Percentiles rank a stretch among this genome's conserved stretches.
phyloP scores from a whole-genome alignment of 2,113 vertebrate genomes.

The Periophthalmus modestus region DNA sequence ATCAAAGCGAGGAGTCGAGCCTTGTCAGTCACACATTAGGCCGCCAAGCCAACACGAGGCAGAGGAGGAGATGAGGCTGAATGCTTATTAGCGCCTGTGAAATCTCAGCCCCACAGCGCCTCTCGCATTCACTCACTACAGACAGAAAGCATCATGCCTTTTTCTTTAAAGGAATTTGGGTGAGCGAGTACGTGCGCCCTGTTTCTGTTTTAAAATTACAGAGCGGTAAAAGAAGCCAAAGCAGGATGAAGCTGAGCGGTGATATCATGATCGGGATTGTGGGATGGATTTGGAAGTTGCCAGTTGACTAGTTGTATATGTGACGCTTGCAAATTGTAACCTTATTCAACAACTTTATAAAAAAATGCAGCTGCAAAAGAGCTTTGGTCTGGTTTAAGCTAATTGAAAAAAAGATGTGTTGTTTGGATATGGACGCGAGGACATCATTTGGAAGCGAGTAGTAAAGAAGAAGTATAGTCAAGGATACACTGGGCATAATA shows the following conservation, averaged over 20 bases:
- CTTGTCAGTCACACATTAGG: conserved; percentile 76
- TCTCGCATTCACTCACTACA: conserved; percentile 53
- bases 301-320: conserved; percentile 12
- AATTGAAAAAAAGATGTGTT: background rate
- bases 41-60: conserved; percentile 63
- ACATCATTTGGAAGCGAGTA: too few relatives aligned
- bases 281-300: conserved; percentile 1
- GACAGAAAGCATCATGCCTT: conserved; percentile 40
- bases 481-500: background rate
- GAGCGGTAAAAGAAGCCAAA: conserved; percentile 4
- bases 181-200: background rate
- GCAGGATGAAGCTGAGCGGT: conserved; percentile 10
- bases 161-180: conserved; percentile 3
- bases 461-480: too few relatives aligned
- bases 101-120: conserved; percentile 69
- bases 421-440: too few relatives aligned
- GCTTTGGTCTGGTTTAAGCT: background rate
- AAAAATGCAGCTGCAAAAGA: background rate
- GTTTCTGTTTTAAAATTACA: conserved; percentile 23
- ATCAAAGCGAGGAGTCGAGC: conserved; percentile 52
- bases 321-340: background rate
- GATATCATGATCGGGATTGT: conserved; percentile 1
- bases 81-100: conserved; percentile 75
- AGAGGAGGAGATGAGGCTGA: conserved; percentile 72
- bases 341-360: background rate